Evolutionary conservation across 2,797 vertebrate genomes (phyloP).

Genomic region (Hemibagrus guttatus): DNA sequence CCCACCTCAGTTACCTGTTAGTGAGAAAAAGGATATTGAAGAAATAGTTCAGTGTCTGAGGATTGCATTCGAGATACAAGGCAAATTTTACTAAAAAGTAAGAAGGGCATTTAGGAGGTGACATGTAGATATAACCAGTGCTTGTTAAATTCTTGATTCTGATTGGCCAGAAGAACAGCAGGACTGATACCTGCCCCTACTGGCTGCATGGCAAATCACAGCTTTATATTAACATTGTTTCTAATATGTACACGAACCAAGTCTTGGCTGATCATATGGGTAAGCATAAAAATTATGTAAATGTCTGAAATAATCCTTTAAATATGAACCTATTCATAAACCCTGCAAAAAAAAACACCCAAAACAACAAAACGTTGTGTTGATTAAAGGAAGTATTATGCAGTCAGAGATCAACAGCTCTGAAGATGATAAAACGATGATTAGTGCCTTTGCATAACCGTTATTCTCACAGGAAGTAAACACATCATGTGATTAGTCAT

Average conservation of each 20-base stretch:
- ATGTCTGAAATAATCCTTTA: neutral
- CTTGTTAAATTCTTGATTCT: neutral
- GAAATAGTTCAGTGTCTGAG: neutral
- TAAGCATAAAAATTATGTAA: slow-evolving; percentile 43
- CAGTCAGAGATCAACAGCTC: neutral
- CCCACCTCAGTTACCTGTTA: slow-evolving; percentile 68
- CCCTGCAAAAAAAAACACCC: neutral
- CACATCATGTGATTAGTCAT: slow-evolving; percentile 19
- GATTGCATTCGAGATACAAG: neutral
- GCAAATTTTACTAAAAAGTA: neutral
- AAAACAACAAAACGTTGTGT: neutral
- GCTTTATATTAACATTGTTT: neutral
- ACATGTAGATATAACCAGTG: neutral
- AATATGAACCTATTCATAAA: neutral
- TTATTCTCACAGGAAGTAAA: slow-evolving; percentile 3
- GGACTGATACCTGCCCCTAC: neutral
- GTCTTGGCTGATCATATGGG: neutral
- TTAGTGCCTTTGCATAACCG: slow-evolving; percentile 28
- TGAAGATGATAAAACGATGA: slow-evolving; percentile 5
- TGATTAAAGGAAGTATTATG: neutral
- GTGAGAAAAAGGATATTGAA: slow-evolving; percentile 53
- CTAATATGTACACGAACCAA: neutral
- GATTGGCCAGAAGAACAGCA: neutral
- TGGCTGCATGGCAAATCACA: neutral
- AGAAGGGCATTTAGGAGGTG: neutral